A percentile compares a stretch with the other conserved stretches of the same genome.
Evolutionary conservation across 1,140 invertebrate species (phyloP).

Genomic region (Papilio glaucus): DNA sequence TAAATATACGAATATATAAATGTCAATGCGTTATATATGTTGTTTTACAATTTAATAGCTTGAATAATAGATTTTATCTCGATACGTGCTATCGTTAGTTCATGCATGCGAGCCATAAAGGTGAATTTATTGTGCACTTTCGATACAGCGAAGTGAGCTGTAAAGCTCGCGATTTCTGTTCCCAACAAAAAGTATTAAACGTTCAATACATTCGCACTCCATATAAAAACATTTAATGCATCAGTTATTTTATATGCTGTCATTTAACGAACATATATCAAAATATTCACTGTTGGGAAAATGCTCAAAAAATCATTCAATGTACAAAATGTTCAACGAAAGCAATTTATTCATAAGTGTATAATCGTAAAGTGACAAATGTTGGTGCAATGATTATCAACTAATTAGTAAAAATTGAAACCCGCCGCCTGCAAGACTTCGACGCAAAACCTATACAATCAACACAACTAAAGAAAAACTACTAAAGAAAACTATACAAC

Average conservation of each 20-base stretch:
- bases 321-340: too few relatives aligned
- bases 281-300: too few relatives aligned
- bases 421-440: too few relatives aligned
- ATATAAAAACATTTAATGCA: background rate
- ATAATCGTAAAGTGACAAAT: too few relatives aligned
- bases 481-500: too few relatives aligned
- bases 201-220: background rate
- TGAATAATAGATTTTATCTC: constrained; percentile 14
- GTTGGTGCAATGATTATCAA: too few relatives aligned
- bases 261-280: too few relatives aligned
- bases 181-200: constrained; percentile 3
- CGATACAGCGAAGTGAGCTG: constrained; percentile 18
- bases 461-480: too few relatives aligned
- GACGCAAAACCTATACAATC: too few relatives aligned
- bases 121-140: constrained; percentile 29
- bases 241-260: background rate
- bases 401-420: too few relatives aligned
- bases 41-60: constrained; percentile 22
- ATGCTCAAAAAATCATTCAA: too few relatives aligned
- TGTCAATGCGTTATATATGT: constrained; percentile 19
- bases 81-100: constrained; percentile 20
- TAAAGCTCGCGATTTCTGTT: background rate
- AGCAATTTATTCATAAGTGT: too few relatives aligned
- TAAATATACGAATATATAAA: background rate
- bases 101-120: constrained; percentile 20